Percentiles rank a stretch among this genome's conserved stretches.
Evolutionary conservation across 1,140 invertebrate genomes (phyloP).

Genomic region (Scaptomyza graminum): DNA sequence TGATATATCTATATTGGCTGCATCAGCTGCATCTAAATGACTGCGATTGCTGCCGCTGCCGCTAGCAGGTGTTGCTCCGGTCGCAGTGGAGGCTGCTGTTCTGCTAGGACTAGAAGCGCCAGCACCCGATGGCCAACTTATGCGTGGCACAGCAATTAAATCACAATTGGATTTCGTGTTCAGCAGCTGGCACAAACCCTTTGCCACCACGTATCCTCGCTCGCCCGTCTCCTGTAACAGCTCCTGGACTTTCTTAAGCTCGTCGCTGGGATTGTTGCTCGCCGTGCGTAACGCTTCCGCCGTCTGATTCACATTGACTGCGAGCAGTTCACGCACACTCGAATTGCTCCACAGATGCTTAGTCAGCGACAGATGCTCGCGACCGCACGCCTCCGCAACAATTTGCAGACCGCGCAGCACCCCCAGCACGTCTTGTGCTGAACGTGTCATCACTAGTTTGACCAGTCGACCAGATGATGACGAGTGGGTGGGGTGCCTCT

Average conservation of each 20-base stretch:
- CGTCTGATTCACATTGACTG: slow-evolving; percentile 79
- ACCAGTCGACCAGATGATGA: slow-evolving; percentile 17
- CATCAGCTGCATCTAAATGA: slow-evolving; percentile 44
- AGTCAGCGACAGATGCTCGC: slow-evolving; percentile 85
- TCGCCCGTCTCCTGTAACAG: slow-evolving; percentile 67
- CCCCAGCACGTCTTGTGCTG: slow-evolving; percentile 85
- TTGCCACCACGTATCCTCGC: slow-evolving; percentile 68
- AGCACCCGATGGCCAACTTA: background rate
- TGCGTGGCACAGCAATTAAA: slow-evolving; percentile 40
- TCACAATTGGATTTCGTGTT: slow-evolving; percentile 49
- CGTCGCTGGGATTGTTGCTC: slow-evolving; percentile 54
- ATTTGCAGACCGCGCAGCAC: slow-evolving; percentile 87
- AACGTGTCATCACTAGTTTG: slow-evolving; percentile 60
- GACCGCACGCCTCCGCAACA: slow-evolving; percentile 86
- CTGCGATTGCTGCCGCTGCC: slow-evolving; percentile 12
- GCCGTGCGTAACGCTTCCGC: slow-evolving; percentile 67
- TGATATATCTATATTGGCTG: slow-evolving; percentile 74
- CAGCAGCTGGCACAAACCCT: slow-evolving; percentile 63
- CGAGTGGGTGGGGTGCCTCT: slow-evolving; percentile 15
- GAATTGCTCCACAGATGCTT: slow-evolving; percentile 87
- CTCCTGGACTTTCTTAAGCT: slow-evolving; percentile 57
- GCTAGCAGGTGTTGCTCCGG: background rate
- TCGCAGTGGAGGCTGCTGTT: background rate
- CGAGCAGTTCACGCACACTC: slow-evolving; percentile 85
- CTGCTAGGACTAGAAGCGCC: background rate